Evolutionary conservation across 2,888 invertebrate genomes (phyloP).

Genomic region (Conchocele bisecta): DNA sequence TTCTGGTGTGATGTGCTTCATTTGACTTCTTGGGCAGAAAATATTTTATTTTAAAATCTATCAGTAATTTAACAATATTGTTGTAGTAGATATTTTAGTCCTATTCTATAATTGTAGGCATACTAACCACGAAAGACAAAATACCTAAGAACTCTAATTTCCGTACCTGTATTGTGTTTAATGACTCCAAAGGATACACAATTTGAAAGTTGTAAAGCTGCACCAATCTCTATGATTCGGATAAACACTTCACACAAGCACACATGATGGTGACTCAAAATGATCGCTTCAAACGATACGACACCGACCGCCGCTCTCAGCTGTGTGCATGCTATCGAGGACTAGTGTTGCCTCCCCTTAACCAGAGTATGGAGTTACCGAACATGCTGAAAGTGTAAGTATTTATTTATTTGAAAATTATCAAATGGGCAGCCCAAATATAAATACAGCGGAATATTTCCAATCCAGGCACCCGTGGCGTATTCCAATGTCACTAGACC

Average conservation of each 20-base stretch:
- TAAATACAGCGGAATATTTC: too few relatives aligned
- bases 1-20: too few relatives aligned
- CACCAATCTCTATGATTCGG: not conserved
- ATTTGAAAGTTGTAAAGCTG: not conserved
- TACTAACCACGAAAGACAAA: too few relatives aligned
- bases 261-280: slow-evolving; percentile 34
- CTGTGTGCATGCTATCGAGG: slow-evolving; percentile 45
- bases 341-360: slow-evolving; percentile 40
- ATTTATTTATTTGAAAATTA: not conserved
- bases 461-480: too few relatives aligned
- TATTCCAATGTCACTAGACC: too few relatives aligned
- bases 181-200: not conserved
- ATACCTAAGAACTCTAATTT: not conserved
- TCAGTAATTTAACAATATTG: too few relatives aligned
- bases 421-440: too few relatives aligned
- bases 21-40: too few relatives aligned
- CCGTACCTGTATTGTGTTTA: not conserved
- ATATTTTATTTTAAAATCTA: too few relatives aligned
- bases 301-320: slow-evolving; percentile 15
- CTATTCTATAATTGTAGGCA: too few relatives aligned
- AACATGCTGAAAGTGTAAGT: slow-evolving; percentile 55
- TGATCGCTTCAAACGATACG: slow-evolving; percentile 14
- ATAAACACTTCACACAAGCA: not conserved
- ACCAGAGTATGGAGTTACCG: slow-evolving; percentile 36
- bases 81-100: too few relatives aligned